Conservation (phyloP, 2,113 vertebrate species). For the Egretta garzetta region DNA sequence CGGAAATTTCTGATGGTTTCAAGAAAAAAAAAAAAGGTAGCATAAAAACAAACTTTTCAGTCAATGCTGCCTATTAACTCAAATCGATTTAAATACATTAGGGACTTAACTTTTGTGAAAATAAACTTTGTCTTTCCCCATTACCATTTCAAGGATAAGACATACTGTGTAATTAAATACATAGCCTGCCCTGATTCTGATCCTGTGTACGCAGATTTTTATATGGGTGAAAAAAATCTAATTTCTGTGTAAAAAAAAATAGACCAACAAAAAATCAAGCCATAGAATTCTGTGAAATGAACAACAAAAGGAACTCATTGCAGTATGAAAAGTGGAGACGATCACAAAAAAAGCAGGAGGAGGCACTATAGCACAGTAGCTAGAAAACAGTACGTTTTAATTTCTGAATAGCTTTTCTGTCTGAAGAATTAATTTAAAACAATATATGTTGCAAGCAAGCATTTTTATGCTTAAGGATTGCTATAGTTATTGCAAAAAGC, state of each 20-base stretch:
- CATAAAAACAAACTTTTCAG: slow-evolving; percentile 47
- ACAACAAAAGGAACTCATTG: not conserved
- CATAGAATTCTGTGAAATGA: slow-evolving; percentile 10
- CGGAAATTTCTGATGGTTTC: slow-evolving; percentile 57
- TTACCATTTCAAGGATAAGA: not conserved
- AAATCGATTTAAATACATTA: slow-evolving; percentile 14
- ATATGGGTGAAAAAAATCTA: not conserved
- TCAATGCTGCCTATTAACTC: slow-evolving; percentile 25
- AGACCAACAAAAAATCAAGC: not conserved
- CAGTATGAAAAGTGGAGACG: not conserved
- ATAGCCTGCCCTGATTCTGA: not conserved
- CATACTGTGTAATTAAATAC: slow-evolving; percentile 1
- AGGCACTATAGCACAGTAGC: not conserved
- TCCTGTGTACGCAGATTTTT: not conserved
- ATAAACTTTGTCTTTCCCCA: slow-evolving; percentile 39
- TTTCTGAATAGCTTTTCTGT: not conserved
- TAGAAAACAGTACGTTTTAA: not conserved
- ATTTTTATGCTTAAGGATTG: not conserved
- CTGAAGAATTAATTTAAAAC: not conserved
- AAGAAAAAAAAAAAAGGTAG: slow-evolving; percentile 41
- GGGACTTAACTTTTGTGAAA: slow-evolving; percentile 9
- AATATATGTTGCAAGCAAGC: not conserved
- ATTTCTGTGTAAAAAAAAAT: not conserved
- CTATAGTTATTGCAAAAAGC: not conserved
- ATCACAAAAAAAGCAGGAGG: not conserved